Evolutionary conservation across 2,888 invertebrate species (phyloP).

Genomic region (Parasteatoda lunata): DNA sequence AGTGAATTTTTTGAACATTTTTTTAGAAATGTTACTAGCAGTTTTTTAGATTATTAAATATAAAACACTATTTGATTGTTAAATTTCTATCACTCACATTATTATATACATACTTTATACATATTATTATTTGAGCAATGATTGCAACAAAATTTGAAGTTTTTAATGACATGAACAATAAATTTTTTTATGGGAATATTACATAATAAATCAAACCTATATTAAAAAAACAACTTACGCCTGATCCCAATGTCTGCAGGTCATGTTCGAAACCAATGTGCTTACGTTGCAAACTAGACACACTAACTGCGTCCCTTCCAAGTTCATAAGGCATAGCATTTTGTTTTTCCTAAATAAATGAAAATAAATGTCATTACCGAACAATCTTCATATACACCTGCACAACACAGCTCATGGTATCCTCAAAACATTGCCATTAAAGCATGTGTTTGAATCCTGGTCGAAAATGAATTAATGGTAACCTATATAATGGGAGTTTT

Average conservation of each 20-base stretch:
- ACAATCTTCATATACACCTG: neutral
- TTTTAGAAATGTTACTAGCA: too few relatives aligned
- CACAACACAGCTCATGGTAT: too few relatives aligned
- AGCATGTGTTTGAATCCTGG: neutral
- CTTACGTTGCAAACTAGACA: conserved; percentile 94
- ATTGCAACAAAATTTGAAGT: too few relatives aligned
- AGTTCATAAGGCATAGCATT: conserved; percentile 97
- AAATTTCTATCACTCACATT: too few relatives aligned
- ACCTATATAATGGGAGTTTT: neutral
- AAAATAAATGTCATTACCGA: neutral
- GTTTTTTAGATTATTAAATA: too few relatives aligned
- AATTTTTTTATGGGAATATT: too few relatives aligned
- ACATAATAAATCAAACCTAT: too few relatives aligned
- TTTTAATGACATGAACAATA: too few relatives aligned
- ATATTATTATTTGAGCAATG: too few relatives aligned
- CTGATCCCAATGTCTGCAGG: conserved; percentile 91
- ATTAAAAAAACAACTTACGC: conserved; percentile 76
- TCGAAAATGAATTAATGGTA: neutral
- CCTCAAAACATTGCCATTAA: neutral
- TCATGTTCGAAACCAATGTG: conserved; percentile 98
- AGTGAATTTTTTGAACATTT: too few relatives aligned
- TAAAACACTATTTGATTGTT: too few relatives aligned
- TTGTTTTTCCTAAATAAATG: conserved; percentile 84
- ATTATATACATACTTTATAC: too few relatives aligned
- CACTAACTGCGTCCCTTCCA: conserved; percentile 97